These are phyloP conservation scores for Lepidocolaptes lacrymiger DNA, from an alignment of 2,797 vertebrate species.

Conservation along the genomic window DNA sequence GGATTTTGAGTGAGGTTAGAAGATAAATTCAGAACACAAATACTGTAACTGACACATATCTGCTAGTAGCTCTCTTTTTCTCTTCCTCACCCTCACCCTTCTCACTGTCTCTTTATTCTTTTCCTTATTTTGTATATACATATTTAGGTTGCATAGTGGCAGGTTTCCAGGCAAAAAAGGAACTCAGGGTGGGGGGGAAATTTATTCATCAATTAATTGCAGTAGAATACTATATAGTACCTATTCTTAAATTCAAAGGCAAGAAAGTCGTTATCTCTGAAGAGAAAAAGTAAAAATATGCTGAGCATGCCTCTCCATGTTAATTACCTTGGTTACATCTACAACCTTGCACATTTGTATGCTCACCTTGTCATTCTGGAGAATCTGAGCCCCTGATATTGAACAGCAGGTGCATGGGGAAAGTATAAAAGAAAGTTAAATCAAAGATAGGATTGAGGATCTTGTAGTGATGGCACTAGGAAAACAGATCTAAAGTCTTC, in stretches of 20 bases:
- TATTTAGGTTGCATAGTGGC: neutral
- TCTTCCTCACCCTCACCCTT: accelerated
- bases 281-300: slow-evolving; percentile 32
- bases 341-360: slow-evolving; percentile 39
- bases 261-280: neutral
- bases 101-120: neutral
- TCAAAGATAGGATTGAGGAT: slow-evolving; percentile 25
- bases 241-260: slow-evolving; percentile 41
- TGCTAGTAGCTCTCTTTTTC: neutral
- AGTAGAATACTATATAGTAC: neutral
- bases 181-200: neutral
- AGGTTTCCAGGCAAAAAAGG: neutral
- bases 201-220: slow-evolving; percentile 34
- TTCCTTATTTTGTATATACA: neutral
- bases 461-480: neutral
- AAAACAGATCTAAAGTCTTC: slow-evolving; percentile 28
- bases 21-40: neutral
- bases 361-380: slow-evolving; percentile 33
- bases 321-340: slow-evolving; percentile 53
- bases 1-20: neutral
- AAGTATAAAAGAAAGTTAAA: slow-evolving; percentile 44
- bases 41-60: neutral
- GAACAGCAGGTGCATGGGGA: slow-evolving; percentile 37
- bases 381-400: slow-evolving; percentile 23
- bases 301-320: slow-evolving; percentile 30